A percentile compares a stretch with the other conserved stretches of the same genome.
These are phyloP conservation scores for Vespertilio murinus DNA, from an alignment of 2,797 vertebrate species.

Conservation along the genomic window DNA sequence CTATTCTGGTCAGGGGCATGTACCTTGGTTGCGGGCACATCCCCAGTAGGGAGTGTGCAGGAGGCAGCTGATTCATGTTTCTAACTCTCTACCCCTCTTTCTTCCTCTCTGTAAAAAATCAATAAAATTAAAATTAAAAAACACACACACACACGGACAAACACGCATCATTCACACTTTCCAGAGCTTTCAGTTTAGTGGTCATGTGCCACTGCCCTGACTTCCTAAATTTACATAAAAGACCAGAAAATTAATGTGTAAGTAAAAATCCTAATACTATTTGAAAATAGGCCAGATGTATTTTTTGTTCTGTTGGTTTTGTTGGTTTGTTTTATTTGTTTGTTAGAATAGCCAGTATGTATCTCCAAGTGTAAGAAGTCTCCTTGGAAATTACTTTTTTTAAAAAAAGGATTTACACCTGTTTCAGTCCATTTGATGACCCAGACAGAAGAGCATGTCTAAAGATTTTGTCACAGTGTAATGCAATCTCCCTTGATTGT, in stretches of 20 bases:
- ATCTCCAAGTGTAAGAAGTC: neutral
- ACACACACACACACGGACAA: too few species aligned
- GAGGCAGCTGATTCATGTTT: too few species aligned
- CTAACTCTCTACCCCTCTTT: too few species aligned
- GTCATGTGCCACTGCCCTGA: neutral
- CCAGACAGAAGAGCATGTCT: slow-evolving; percentile 41
- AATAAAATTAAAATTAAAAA: too few species aligned
- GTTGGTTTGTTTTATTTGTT: neutral
- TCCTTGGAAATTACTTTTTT: slow-evolving; percentile 9
- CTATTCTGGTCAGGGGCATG: too few species aligned
- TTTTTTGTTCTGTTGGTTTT: neutral
- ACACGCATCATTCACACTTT: neutral
- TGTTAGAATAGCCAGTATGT: neutral
- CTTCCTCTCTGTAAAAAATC: too few species aligned
- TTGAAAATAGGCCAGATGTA: neutral
- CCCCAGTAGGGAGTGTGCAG: too few species aligned
- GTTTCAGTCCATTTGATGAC: slow-evolving; percentile 7
- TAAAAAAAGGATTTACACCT: slow-evolving; percentile 36
- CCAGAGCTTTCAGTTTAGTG: neutral
- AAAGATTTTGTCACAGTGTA: slow-evolving; percentile 65
- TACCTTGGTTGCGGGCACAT: too few species aligned
- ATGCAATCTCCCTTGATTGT: slow-evolving; percentile 45
- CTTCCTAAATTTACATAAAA: neutral
- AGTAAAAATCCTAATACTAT: slow-evolving; percentile 5
- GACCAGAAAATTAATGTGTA: neutral